Base-by-base conservation (phyloP, 2,797 vertebrate genomes). In the Orientallactaga sibirica region DNA sequence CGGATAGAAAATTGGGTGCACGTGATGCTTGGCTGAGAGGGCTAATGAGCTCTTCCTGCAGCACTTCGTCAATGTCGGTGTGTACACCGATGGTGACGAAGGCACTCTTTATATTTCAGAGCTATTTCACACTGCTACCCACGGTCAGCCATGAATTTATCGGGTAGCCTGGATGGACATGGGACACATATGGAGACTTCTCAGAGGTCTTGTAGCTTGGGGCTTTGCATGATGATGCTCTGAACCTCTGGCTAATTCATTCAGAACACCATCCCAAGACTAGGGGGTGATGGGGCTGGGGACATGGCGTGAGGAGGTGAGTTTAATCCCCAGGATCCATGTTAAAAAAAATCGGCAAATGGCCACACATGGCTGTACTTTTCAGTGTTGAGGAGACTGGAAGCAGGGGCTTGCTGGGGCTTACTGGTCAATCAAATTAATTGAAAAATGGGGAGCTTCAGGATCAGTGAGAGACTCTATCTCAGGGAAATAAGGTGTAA, bases 41-140 rank as follows among this genome's bases (percentile, higher is more conserved):
- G 95, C 97, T 97, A 97, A 98, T 90, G 95, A 94, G 96, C 71
- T 95, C 88, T 97, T 96, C 95, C 92, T 92, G 94, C 80, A 58
- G 68, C 78, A 81, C 95, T 97, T 96, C 94, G 96, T 98, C 98
- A 98, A 95, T 97, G 88, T 97, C 92, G 20, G 75, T 0, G 41
- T 81, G 27, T 91, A 75, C 85, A 97, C 84, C 85, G 80, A 75
- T 95, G 96, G 96, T 97, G 96, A 95, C 95, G 90, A 97, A 90
- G 78, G 58, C 68, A 61, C 41, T 88, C 78, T 93, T 95, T 67
- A 66, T 92, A 74, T 93, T 71, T 91, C 94, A 25, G 87, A 92
- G 94, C 48, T 92, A 74, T 93, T 71, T 91, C 93, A 24, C 86
- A 58, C 55, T 58, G 55, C 55, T 58, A 58, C 12, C 12, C 55